These are phyloP conservation scores for Erithacus rubecula DNA, from an alignment of 2,797 vertebrate genomes.

Conservation along the genomic window DNA sequence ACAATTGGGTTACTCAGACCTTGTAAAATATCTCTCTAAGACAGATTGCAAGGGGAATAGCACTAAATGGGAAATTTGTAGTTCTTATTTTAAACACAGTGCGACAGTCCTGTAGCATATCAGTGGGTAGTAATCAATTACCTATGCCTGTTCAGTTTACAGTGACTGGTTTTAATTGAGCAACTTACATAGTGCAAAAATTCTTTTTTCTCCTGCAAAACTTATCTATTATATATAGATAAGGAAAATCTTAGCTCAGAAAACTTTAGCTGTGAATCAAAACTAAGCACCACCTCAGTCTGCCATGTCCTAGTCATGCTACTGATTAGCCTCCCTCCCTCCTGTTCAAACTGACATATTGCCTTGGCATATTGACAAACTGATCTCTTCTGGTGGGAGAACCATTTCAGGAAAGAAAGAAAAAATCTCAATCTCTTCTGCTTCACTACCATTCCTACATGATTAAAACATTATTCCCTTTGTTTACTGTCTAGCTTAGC, in stretches of 20 bases:
- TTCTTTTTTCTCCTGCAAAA: neutral
- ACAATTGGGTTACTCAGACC: neutral
- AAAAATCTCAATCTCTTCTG: neutral
- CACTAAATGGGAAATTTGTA: neutral
- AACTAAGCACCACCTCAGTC: neutral
- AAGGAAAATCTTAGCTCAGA: neutral
- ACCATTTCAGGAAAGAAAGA: neutral
- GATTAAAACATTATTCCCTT: neutral
- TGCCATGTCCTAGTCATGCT: neutral
- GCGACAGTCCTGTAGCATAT: neutral
- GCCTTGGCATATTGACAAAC: neutral
- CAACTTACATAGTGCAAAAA: neutral
- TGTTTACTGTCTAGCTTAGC: neutral
- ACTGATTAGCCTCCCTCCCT: neutral
- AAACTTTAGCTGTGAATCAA: neutral
- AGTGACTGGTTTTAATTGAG: neutral
- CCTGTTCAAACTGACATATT: neutral
- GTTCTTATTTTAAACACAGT: neutral
- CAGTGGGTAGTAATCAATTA: neutral
- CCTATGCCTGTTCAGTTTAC: neutral
- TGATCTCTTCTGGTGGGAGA: neutral
- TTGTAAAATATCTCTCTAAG: neutral
- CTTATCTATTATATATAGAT: neutral
- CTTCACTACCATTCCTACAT: neutral
- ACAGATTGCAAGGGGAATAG: neutral